Base-by-base conservation (phyloP, 2,797 vertebrate species). In the Molossus alvarezi region DNA sequence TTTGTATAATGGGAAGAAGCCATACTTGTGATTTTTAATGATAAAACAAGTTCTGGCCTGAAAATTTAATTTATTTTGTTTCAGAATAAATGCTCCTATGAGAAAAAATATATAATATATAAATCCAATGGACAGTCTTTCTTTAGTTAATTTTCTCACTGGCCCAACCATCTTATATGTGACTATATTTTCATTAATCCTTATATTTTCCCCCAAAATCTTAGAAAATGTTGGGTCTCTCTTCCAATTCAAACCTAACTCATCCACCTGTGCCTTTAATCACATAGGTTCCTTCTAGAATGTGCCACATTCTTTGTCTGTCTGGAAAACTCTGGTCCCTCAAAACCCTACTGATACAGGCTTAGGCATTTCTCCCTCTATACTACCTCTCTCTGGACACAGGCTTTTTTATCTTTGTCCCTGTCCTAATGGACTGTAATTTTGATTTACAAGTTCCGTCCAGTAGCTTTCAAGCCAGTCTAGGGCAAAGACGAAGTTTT, bases 391-490 rank as follows among this genome's bases (percentile, higher is more conserved):
- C 45, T 84, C 65, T 83, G 51, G 67, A 94, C 12, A 77, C 10
- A 71, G 33, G 2, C 18, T 57, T 86, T 89, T 96, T 82, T 86
- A 23, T 87, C 67, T 81, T 96, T 88, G 6, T 9, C 10, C 48
- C 57, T n/a, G 0, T 95, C 33, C 23, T 72, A 80, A 29, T 21
- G 65, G 21, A 37, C 25, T 84, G 1, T 51, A 84, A 84, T 64
- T 93, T 88, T 91, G 18, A 27, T 83, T 67, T 91, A 67, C 15
- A 64, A 8, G 21, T 83, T 73, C 60, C 91, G 5, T 72, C 11
- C 18, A 72, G 13, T 69, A 86, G 18, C 64, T 84, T 92, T 88
- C 17, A 8, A 91, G 57, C 6, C 83, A 57, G 51, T 92, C 1
- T 45, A n/a, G 6, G 21, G 6, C 27, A 92, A 92, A 93, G 25